Conservation (phyloP, 2,797 vertebrate species). For the Pantherophis alleghaniensis region DNA sequence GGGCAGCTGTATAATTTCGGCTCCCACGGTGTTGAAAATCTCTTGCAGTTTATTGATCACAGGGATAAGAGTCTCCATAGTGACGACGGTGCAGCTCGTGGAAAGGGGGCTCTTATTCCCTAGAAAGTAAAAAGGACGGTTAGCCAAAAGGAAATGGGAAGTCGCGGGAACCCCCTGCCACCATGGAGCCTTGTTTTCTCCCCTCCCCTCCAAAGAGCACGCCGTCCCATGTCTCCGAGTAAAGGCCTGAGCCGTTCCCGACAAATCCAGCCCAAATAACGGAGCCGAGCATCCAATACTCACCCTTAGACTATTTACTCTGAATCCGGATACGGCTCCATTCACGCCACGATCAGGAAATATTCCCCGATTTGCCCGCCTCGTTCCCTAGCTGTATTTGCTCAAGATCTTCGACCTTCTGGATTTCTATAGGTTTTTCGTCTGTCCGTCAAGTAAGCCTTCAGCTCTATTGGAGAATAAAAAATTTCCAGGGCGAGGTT, state of each 20-base stretch:
- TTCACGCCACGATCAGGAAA: conserved; percentile 10
- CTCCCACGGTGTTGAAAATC: conserved; percentile 80
- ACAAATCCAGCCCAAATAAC: neutral
- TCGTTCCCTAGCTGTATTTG: neutral
- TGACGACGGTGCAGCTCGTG: neutral
- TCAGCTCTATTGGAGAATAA: neutral
- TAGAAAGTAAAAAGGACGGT: neutral
- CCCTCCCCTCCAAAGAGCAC: neutral
- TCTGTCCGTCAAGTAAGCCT: neutral
- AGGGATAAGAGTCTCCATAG: conserved; percentile 82
- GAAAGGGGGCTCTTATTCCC: neutral
- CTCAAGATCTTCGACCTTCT: neutral
- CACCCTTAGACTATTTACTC: neutral
- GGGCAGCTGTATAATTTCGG: conserved; percentile 79
- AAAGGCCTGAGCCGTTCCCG: neutral
- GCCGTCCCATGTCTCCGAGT: neutral
- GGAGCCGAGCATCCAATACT: neutral
- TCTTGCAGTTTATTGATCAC: conserved; percentile 83
- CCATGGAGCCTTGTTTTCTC: no score
- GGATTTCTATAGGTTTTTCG: neutral
- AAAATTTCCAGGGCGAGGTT: neutral
- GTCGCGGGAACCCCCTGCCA: neutral
- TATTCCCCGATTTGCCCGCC: neutral
- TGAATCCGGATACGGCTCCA: neutral
- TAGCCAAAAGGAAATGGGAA: neutral